phyloP scores from a whole-genome alignment of 2,113 vertebrate genomes.

The Corythaixoides concolor region DNA sequence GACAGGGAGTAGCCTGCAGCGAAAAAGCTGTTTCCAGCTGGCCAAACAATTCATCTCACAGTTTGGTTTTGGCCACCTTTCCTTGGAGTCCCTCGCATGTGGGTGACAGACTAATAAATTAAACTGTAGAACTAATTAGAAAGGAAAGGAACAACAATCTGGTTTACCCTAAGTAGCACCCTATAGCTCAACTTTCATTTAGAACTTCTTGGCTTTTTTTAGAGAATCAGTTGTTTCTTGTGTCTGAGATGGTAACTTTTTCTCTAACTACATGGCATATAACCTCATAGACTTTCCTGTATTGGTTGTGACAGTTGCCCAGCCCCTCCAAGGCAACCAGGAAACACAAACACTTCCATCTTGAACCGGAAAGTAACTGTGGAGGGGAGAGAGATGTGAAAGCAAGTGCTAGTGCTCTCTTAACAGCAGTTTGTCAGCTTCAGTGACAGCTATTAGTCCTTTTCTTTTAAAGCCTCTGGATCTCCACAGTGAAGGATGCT shows the following conservation, averaged over 20 bases:
- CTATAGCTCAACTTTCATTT: neutral
- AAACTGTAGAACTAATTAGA: neutral
- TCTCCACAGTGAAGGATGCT: neutral
- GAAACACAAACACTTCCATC: neutral
- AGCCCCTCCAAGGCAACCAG: neutral
- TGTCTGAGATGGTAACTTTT: neutral
- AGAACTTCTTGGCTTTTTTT: neutral
- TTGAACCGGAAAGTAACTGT: neutral
- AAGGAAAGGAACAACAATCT: neutral
- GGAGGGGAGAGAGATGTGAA: neutral
- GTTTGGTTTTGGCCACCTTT: neutral
- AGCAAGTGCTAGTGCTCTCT: neutral
- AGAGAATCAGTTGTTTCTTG: neutral
- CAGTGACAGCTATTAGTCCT: neutral
- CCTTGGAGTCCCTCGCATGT: neutral
- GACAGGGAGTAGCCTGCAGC: neutral
- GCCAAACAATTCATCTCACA: neutral
- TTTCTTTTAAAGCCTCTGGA: neutral
- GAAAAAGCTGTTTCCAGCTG: conserved; percentile 4
- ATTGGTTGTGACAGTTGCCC: neutral
- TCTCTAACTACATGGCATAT: neutral
- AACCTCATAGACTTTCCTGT: neutral
- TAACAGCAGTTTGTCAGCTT: neutral
- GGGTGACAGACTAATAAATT: neutral
- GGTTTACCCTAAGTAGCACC: neutral